Evolutionary conservation across 2,888 invertebrate species (phyloP).

Genomic region (Meiosimyza decipiens): DNA sequence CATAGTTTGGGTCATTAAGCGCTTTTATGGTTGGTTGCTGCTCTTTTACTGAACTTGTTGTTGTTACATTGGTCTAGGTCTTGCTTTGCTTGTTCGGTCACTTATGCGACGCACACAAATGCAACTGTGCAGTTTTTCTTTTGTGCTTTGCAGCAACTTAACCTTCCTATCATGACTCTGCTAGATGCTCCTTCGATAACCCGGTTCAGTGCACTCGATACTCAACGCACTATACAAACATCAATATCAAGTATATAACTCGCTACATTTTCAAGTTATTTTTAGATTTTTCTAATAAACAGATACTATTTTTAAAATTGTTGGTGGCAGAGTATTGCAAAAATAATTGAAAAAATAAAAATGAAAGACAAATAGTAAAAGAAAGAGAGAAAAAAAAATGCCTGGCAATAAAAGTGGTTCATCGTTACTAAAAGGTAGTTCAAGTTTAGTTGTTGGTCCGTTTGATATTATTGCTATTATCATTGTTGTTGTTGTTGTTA

Average conservation of each 20-base stretch:
- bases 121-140: too few relatives aligned
- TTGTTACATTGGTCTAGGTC: neutral
- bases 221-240: conserved; percentile 1
- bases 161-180: neutral
- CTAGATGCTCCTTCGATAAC: neutral
- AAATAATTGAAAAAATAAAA: too few relatives aligned
- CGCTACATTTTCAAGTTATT: conserved; percentile 46
- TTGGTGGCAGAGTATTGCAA: too few relatives aligned
- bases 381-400: too few relatives aligned
- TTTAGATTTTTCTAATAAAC: conserved; percentile 59
- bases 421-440: conserved; percentile 20
- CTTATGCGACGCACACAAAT: too few relatives aligned
- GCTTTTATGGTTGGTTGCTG: conserved; percentile 22
- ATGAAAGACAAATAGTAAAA: too few relatives aligned
- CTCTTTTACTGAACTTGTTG: conserved; percentile 19
- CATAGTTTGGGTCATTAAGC: conserved; percentile 19
- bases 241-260: conserved; percentile 37
- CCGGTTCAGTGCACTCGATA: conserved; percentile 28
- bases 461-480: neutral
- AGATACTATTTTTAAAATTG: conserved; percentile 54
- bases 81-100: conserved; percentile 2
- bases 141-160: too few relatives aligned
- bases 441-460: conserved; percentile 10
- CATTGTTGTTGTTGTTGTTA: neutral
- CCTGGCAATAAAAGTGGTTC: conserved; percentile 26